Evolutionary conservation across 2,113 vertebrate genomes (phyloP).

Genomic region (Siphamia tubifer): DNA sequence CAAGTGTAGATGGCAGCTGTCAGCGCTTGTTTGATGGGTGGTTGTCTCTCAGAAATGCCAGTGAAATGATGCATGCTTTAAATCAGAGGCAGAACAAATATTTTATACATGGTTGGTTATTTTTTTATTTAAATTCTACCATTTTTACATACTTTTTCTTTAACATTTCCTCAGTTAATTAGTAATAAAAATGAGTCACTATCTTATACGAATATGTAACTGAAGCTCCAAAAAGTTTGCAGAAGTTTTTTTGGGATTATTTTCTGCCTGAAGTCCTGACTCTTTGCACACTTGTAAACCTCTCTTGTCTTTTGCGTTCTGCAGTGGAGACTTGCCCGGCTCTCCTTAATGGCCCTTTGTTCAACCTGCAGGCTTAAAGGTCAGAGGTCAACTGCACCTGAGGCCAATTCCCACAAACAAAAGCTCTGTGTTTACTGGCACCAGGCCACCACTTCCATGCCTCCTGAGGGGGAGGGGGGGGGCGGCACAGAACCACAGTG

Average conservation of each 20-base stretch:
- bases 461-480: slow-evolving; percentile 13
- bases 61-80: neutral
- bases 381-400: slow-evolving; percentile 83
- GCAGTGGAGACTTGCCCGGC: slow-evolving; percentile 55
- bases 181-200: neutral
- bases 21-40: slow-evolving; percentile 55
- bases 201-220: neutral
- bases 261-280: slow-evolving; percentile 13
- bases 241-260: neutral
- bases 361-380: slow-evolving; percentile 75
- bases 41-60: slow-evolving; percentile 9
- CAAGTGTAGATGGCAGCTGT: slow-evolving; percentile 66
- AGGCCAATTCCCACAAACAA: slow-evolving; percentile 81
- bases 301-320: slow-evolving; percentile 44
- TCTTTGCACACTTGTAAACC: slow-evolving; percentile 51
- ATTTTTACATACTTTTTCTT: neutral
- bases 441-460: slow-evolving; percentile 72
- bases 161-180: neutral
- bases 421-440: slow-evolving; percentile 74
- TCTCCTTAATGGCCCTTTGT: slow-evolving; percentile 79
- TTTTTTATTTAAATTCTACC: too few species aligned
- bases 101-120: neutral
- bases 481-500: neutral
- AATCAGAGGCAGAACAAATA: neutral
- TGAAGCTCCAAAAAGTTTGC: neutral